phyloP scores from a whole-genome alignment of 2,113 vertebrate species.

The Alethe diademata region DNA sequence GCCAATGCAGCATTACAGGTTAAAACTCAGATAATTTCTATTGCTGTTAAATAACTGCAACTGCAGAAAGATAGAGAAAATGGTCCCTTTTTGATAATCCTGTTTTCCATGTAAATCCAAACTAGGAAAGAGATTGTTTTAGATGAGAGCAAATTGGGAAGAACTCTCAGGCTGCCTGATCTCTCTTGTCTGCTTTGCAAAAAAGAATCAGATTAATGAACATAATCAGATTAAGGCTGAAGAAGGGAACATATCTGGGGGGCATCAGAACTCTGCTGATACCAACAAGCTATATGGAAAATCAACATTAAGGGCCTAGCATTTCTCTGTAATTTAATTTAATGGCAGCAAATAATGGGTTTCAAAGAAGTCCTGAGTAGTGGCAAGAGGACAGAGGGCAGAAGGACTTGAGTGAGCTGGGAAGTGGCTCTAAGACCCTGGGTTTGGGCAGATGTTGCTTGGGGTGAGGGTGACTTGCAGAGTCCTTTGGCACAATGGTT shows the following conservation, averaged over 20 bases:
- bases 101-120: constrained; percentile 34
- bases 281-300: background rate
- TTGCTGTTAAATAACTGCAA: background rate
- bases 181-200: constrained; percentile 23
- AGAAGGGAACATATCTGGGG: constrained; percentile 13
- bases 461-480: background rate
- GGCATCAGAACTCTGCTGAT: constrained; percentile 14
- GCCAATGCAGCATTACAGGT: background rate
- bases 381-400: background rate
- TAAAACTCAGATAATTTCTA: background rate
- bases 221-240: constrained; percentile 5
- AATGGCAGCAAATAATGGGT: background rate
- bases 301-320: background rate
- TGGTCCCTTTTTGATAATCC: background rate
- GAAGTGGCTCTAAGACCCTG: background rate
- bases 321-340: background rate
- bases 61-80: background rate
- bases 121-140: background rate
- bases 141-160: background rate
- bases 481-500: background rate
- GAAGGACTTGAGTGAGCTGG: background rate
- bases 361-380: background rate
- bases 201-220: constrained; percentile 51
- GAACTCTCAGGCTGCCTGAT: constrained; percentile 22
- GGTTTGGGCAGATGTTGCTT: background rate